These are phyloP conservation scores for Microcebus tavaratra DNA, from an alignment of 2,113 vertebrate genomes.

Conservation along the genomic window DNA sequence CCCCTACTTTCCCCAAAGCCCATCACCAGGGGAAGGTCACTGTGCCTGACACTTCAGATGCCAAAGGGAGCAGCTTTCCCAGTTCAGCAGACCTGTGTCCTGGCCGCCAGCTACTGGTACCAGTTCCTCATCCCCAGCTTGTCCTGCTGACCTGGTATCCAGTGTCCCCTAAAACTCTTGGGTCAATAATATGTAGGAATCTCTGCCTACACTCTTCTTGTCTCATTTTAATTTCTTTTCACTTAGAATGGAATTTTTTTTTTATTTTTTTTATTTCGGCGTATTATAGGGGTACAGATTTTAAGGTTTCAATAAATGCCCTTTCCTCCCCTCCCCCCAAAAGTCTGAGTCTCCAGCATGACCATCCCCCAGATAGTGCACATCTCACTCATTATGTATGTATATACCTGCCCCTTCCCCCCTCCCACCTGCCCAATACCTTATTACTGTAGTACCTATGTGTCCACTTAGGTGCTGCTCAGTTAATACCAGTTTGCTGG, in stretches of 20 bases:
- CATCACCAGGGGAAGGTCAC: neutral
- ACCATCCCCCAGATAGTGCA: too few relatives aligned
- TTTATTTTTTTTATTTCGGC: too few relatives aligned
- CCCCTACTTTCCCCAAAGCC: neutral
- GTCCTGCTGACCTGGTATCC: neutral
- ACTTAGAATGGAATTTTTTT: neutral
- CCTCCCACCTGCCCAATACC: too few relatives aligned
- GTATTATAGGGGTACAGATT: too few relatives aligned
- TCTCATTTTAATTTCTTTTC: neutral
- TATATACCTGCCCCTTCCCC: too few relatives aligned
- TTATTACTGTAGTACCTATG: too few relatives aligned
- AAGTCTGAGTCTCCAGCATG: too few relatives aligned
- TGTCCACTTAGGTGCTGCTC: too few relatives aligned
- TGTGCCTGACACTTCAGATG: neutral
- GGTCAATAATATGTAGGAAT: neutral
- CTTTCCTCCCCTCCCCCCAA: too few relatives aligned
- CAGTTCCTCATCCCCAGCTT: neutral
- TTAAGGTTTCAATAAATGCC: too few relatives aligned
- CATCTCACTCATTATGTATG: too few relatives aligned
- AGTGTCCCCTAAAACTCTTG: neutral
- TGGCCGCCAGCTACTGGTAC: neutral
- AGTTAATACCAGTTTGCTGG: too few relatives aligned
- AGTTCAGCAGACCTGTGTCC: neutral
- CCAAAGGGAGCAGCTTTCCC: neutral
- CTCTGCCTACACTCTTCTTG: neutral